Base-by-base conservation (phyloP, 2,113 vertebrate genomes). In the Lates calcarifer region DNA sequence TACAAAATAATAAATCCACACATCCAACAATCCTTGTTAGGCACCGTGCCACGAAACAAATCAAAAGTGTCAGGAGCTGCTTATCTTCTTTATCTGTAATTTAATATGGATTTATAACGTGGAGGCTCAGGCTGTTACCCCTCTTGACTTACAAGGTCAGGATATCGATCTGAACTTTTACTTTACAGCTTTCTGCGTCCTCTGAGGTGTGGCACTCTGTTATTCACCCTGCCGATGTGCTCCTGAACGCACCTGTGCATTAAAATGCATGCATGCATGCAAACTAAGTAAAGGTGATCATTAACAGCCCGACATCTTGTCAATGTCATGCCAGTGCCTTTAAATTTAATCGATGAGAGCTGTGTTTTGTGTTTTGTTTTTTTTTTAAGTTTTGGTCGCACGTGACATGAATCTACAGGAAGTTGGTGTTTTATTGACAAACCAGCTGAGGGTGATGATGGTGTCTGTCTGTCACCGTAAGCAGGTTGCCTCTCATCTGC, bases 41-140 rank as follows among this genome's bases (percentile, higher is more conserved):
- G 29, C 28, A 31, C 10, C 2, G 22, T 18, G 64, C 26, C 47
- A n/a, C 13, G 35, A 53, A 49, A 79, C 18, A 68, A 53, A 49
- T 43, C 22, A 47, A 63, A 78, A 82, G 75, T 77, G 70, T n/a
- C 5, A 10, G 6, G 29, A 41, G 63, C 47, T 62, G 74, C 15
- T 63, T 31, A 20, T 68, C 20, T 9, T 8, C 4, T 29, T 14
- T 26, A 5, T 26, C 15, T 73, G 55, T 24, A 0, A 51, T 17
- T 20, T 4, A 14, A 15, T 13, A 1, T 51, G 1, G 67, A 37
- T 74, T 29, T 0, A 35, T 12, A 22, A 0, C n/a, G n/a, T 17
- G 14, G 11, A 6, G 12, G 43, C n/a, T 78, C 37, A 31, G 33
- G 26, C 45, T 47, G 28, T 55, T 6, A 2, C 47, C 15, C 12